Evolutionary conservation across 1,140 invertebrate genomes (phyloP), one percentile per base, ranked within the genome.

Genomic region (Whitmania pigra): DNA sequence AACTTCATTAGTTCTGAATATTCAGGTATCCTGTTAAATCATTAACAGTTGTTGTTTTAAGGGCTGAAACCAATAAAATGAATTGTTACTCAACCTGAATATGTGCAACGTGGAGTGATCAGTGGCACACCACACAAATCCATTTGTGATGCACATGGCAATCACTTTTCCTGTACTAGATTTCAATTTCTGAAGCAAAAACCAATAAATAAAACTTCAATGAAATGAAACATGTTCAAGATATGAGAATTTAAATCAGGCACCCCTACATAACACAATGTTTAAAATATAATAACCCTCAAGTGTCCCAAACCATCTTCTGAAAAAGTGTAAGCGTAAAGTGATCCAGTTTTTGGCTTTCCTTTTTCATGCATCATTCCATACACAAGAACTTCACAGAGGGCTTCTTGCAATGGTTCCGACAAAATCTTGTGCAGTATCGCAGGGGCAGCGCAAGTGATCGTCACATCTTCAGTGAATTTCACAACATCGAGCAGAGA

Each of bases 401-500:
- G 18, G 29, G 60, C 22, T 20, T 25, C 22, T 31, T 27, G 22
- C 11, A 63, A 63, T 6, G 22, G 20, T 17, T 43, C 43, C 0
- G 43, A 49, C 11, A 49, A 17, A 49, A 49, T 49, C 43, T 49
- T 49, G 2, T 49, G 71, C 20, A 5, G 57, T 25, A 29, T 43
- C 22, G 53, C 53, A 43, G 73, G 29, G 40, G 25, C 6, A 36
- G 69, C 68, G 70, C 69, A 71, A 29, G 40, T 27, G 25, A 73
- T 53, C 29, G 43, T 36, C 2, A 63, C 36, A 25, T 31, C 68
- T 40, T 53, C 25, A 22, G 63, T 67, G 1, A 73, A 29, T 27
- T 15, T 43, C 9, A 73, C 49, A 6, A 91, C 89, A 82, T 96
- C 92, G 49, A 89, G 83, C 43, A 96, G 81, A 81, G 94, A 90